Evolutionary conservation across 2,797 vertebrate genomes (phyloP), one percentile per base, ranked within the genome.

Genomic region (Anisognathus igniventris): DNA sequence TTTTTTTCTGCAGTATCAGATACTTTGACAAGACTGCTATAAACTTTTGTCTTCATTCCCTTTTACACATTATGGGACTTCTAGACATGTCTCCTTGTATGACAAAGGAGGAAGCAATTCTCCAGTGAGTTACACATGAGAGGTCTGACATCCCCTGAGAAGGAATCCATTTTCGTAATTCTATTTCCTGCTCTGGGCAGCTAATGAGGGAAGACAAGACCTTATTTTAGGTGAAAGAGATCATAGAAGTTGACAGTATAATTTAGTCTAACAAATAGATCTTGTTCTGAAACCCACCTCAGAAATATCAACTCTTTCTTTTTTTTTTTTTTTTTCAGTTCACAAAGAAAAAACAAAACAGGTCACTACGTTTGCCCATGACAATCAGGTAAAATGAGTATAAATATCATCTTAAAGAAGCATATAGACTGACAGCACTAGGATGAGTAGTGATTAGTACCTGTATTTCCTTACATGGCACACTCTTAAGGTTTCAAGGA

Each of bases 331-430:
- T 7, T 42, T 40, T 23, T 28, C 10, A 12, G 8, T 48, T 73
- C 35, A 66, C 9, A 53, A 21, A 37, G 0, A 17, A 45, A n/a
- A 6, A 14, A 8, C 0, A 8, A n/a, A 54, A 0, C 3, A 60
- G 12, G 12, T 40, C 22, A 27, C 4, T 53, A 8, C 18, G 4
- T 60, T 74, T 61, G 39, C 39, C 17, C 15, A 42, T 24, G 24
- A 8, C 12, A 45, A 66, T 72, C 20, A 56, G 25, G 17, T 51
- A 47, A 89, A 79, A 85, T 30, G 4, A 54, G 9, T 70, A 48
- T 73, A 44, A 37, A 72, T 64, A 54, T 45, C 1, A 50, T 24
- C 37, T 45, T 68, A 65, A 54, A 23, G 15, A 77, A 33, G 28
- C 31, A 27, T 58, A 45, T 2, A 60, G 31, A 47, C 42, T 35